Percentiles rank a stretch among this genome's conserved stretches.
Evolutionary conservation across 2,797 vertebrate genomes (phyloP).

Genomic region (Craterocephalus amniculus): DNA sequence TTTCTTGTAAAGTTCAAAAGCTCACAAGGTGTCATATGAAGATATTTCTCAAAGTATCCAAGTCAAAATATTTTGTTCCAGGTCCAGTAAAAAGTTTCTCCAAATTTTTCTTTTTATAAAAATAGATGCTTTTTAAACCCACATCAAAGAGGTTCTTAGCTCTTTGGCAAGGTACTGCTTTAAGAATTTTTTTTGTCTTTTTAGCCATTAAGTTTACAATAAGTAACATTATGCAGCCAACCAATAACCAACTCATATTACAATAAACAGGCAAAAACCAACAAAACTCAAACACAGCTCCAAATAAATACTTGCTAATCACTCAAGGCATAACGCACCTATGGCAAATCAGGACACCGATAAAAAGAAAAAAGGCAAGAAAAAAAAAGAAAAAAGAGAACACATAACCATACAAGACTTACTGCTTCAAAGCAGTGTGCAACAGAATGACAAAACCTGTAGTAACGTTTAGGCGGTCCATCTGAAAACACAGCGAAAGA

Average conservation of each 20-base stretch:
- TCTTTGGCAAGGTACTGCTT: conserved; percentile 99
- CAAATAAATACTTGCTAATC: conserved; percentile 84
- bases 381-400: conserved; percentile 71
- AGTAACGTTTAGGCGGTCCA: conserved; percentile 90
- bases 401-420: conserved; percentile 88
- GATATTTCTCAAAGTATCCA: conserved; percentile 99
- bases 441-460: conserved; percentile 80
- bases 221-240: conserved; percentile 92
- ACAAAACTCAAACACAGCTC: conserved; percentile 78
- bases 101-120: conserved; percentile 98
- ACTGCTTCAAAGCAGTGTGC: conserved; percentile 88
- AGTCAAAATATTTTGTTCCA: conserved; percentile 99
- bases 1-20: conserved; percentile 99
- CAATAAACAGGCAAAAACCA: conserved; percentile 82
- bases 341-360: conserved; percentile 84
- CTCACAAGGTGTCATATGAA: conserved; percentile 99
- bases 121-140: conserved; percentile 99
- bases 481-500: conserved; percentile 90
- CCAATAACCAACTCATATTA: conserved; percentile 88
- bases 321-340: conserved; percentile 83
- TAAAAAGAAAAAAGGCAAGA: conserved; percentile 71
- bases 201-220: conserved; percentile 94
- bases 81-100: conserved; percentile 99
- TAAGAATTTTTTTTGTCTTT: conserved; percentile 93
- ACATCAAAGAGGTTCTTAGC: conserved; percentile 99